A percentile compares a stretch with the other conserved stretches of the same genome.
Evolutionary conservation across 2,888 invertebrate species (phyloP).

Genomic region (Ellobium chinense): DNA sequence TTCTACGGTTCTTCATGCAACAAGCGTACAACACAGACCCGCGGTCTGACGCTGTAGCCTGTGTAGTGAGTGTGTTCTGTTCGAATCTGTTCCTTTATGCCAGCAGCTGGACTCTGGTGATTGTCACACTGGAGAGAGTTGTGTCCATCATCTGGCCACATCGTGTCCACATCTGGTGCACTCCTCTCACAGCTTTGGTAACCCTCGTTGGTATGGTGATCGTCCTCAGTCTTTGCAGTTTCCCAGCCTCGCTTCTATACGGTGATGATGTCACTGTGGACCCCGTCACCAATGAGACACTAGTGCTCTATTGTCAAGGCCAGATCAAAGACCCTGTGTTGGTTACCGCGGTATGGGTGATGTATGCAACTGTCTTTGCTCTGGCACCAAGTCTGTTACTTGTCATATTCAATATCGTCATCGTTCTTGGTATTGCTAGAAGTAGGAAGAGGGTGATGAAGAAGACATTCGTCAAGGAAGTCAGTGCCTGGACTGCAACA

Average conservation of each 20-base stretch:
- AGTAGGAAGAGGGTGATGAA: slow-evolving; percentile 1
- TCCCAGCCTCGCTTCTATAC: background rate
- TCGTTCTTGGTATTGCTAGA: background rate
- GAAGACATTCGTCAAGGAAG: background rate
- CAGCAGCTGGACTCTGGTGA: slow-evolving; percentile 12
- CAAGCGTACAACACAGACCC: background rate
- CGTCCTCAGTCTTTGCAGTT: background rate
- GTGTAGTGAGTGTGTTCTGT: background rate
- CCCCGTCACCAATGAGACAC: background rate
- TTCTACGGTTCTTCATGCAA: background rate
- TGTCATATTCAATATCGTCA: background rate
- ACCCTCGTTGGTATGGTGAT: too few relatives aligned
- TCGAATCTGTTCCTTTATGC: background rate
- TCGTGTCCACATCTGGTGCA: background rate
- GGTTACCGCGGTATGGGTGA: background rate
- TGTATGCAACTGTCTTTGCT: background rate
- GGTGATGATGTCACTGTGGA: background rate
- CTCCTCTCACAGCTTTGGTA: background rate
- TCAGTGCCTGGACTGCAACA: too few relatives aligned
- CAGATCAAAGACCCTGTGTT: background rate
- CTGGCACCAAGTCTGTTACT: background rate
- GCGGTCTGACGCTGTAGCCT: background rate
- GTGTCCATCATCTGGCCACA: background rate
- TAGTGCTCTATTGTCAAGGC: background rate
- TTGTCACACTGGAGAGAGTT: background rate